A percentile compares a stretch with the other conserved stretches of the same genome.
These are phyloP conservation scores for Micropterix aruncella DNA, from an alignment of 2,888 invertebrate species.

Conservation along the genomic window DNA sequence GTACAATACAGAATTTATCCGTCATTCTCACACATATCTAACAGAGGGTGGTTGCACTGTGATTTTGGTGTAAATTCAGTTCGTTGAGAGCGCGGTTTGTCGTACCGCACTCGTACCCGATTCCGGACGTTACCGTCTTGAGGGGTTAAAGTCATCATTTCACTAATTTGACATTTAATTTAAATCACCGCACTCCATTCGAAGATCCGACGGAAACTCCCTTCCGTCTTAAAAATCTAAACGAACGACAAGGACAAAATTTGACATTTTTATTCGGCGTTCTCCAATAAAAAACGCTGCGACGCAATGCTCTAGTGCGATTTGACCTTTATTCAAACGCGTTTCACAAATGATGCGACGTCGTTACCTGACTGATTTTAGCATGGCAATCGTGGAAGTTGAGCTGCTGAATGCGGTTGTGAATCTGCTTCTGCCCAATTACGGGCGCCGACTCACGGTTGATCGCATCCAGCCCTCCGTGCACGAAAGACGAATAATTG, in stretches of 20 bases:
- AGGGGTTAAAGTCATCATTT: too few species aligned
- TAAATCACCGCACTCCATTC: too few species aligned
- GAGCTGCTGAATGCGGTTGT: slow-evolving; percentile 87
- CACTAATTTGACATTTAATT: too few species aligned
- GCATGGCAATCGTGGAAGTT: slow-evolving; percentile 96
- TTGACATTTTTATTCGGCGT: neutral
- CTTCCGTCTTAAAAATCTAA: too few species aligned
- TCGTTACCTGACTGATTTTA: slow-evolving; percentile 70
- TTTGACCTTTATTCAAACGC: neutral
- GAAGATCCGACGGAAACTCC: too few species aligned
- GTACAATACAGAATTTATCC: too few species aligned
- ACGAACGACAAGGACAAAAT: neutral
- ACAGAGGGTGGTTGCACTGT: too few species aligned
- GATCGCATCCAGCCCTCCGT: slow-evolving; percentile 77
- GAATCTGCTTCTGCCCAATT: slow-evolving; percentile 87
- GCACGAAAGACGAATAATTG: slow-evolving; percentile 90
- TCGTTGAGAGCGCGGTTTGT: too few species aligned
- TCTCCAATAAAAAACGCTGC: neutral
- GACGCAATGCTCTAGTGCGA: neutral
- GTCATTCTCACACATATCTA: too few species aligned
- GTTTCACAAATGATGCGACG: neutral
- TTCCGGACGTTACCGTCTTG: too few species aligned
- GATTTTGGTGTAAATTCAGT: too few species aligned
- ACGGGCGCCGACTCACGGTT: slow-evolving; percentile 74
- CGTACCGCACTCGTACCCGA: too few species aligned